Conservation (phyloP, 2,888 invertebrate species). For the Andricus curvator region DNA sequence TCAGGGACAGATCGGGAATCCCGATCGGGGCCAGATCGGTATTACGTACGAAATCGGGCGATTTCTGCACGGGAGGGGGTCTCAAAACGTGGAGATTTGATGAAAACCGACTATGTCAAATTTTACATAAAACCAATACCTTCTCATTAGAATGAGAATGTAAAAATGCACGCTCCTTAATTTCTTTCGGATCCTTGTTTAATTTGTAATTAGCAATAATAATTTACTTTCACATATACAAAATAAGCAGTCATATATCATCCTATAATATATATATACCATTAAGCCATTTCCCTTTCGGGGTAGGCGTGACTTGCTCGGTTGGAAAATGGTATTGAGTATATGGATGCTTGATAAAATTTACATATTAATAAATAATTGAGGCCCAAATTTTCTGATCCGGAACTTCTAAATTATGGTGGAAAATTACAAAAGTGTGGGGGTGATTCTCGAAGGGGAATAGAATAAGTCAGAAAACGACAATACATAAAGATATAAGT, state of each 20-base stretch:
- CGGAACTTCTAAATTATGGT: not conserved
- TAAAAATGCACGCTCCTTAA: not conserved
- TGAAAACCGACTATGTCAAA: too few relatives aligned
- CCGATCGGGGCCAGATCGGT: too few relatives aligned
- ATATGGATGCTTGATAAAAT: not conserved
- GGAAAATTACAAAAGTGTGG: conserved; percentile 3
- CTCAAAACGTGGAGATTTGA: too few relatives aligned
- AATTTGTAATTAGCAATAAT: not conserved
- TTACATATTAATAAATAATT: conserved; percentile 47
- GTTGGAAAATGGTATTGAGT: too few relatives aligned
- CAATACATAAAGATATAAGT: conserved; percentile 27
- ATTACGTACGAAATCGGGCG: too few relatives aligned
- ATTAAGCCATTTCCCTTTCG: too few relatives aligned
- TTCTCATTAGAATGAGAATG: too few relatives aligned
- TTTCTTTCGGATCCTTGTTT: not conserved
- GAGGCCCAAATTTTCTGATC: conserved; percentile 19
- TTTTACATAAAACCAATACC: too few relatives aligned
- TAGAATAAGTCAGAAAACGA: conserved; percentile 6
- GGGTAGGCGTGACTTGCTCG: too few relatives aligned
- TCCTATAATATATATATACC: too few relatives aligned
- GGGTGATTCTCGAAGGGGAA: conserved; percentile 17
- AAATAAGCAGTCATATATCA: conserved; percentile 4
- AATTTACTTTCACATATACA: not conserved
- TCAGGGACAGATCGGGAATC: too few relatives aligned
- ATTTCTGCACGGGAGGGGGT: too few relatives aligned